A percentile compares a stretch with the other conserved stretches of the same genome.
These are phyloP conservation scores for Manduca sexta DNA, from an alignment of 1,140 invertebrate species.

Conservation along the genomic window DNA sequence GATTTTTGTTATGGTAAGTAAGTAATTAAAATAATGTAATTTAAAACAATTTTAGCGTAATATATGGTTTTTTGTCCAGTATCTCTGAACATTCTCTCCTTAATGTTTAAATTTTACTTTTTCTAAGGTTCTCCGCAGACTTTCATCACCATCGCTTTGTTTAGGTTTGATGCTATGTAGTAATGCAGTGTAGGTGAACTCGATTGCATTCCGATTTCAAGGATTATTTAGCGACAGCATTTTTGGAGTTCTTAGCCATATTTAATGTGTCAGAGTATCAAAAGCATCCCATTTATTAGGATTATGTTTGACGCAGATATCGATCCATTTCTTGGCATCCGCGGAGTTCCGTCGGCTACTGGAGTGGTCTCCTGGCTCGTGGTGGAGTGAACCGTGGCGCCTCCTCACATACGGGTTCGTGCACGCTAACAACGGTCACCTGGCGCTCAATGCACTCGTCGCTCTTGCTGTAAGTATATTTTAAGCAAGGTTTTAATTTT, in stretches of 20 bases:
- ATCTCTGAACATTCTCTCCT: too few species aligned
- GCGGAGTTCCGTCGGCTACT: conserved; percentile 26
- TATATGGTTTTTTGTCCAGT: not conserved
- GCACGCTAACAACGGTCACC: conserved; percentile 42
- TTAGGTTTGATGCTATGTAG: not conserved
- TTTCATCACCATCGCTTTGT: not conserved
- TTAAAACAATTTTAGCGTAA: not conserved
- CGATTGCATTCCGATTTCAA: not conserved
- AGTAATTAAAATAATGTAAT: not conserved
- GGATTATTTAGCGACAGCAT: too few species aligned
- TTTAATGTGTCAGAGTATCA: too few species aligned
- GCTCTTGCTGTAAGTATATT: conserved; percentile 45
- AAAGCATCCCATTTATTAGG: not conserved
- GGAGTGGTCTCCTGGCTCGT: conserved; percentile 46
- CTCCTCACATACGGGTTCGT: conserved; percentile 50
- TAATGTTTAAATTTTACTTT: too few species aligned
- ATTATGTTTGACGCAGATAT: conserved; percentile 25
- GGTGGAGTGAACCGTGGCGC: conserved; percentile 53
- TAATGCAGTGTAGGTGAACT: not conserved
- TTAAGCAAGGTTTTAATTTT: too few species aligned
- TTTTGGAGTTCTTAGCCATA: too few species aligned
- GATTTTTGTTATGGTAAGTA: conserved; percentile 55
- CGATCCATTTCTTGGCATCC: conserved; percentile 32
- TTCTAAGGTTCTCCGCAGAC: not conserved
- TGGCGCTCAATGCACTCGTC: conserved; percentile 51